A percentile compares a stretch with the other conserved stretches of the same genome.
These are phyloP conservation scores for Phyllotreta striolata DNA, from an alignment of 2,888 invertebrate species.

Conservation along the genomic window DNA sequence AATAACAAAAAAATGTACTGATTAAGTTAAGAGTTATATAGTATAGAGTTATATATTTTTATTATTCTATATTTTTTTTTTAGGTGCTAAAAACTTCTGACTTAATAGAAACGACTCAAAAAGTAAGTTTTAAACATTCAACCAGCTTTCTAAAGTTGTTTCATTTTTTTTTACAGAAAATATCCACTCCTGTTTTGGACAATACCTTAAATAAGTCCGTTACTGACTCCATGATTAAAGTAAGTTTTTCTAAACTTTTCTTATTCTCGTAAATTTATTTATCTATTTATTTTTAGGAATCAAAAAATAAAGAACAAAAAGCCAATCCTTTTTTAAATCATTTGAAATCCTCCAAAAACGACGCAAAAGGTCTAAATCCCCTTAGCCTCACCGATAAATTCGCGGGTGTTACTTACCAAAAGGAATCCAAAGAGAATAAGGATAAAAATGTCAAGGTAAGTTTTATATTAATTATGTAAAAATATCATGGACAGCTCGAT, in stretches of 20 bases:
- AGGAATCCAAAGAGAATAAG: conserved; percentile 45
- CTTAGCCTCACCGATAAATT: conserved; percentile 56
- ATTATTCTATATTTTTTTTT: no score
- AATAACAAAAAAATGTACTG: no score
- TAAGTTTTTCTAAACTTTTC: conserved; percentile 5
- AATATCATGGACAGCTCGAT: no score
- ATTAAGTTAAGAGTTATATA: no score
- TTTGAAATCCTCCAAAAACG: conserved; percentile 50
- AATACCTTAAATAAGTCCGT: no score
- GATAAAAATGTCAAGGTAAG: conserved; percentile 49
- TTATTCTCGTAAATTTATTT: background rate
- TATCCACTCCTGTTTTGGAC: no score
- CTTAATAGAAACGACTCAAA: no score
- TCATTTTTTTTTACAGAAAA: background rate
- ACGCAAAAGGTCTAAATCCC: conserved; percentile 49
- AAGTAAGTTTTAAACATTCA: no score
- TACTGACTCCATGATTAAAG: no score
- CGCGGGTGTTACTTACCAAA: conserved; percentile 55
- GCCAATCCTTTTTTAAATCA: conserved; percentile 64
- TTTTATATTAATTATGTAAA: background rate
- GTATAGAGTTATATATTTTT: no score
- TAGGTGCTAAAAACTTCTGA: no score
- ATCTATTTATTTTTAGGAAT: conserved; percentile 21
- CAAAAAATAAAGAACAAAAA: conserved; percentile 37
- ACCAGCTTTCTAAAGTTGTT: background rate